These are phyloP conservation scores for Rhinophrynus dorsalis DNA, from an alignment of 2,797 vertebrate genomes.

Conservation along the genomic window DNA sequence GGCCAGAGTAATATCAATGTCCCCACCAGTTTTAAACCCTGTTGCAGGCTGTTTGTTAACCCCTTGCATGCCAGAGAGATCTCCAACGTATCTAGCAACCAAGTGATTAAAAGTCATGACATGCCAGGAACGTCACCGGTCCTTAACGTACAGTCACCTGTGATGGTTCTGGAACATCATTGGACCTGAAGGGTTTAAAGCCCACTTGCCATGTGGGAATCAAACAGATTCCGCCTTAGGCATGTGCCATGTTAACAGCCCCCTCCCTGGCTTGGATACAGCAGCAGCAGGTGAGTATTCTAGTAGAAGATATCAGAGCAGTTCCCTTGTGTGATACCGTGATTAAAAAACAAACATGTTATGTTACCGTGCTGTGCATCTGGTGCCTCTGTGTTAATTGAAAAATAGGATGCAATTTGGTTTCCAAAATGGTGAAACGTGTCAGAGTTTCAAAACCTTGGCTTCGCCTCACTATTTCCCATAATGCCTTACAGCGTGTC, in stretches of 20 bases:
- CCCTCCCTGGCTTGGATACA: neutral
- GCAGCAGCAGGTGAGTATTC: conserved; percentile 31
- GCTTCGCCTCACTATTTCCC: neutral
- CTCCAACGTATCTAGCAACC: too few relatives aligned
- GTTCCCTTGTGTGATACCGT: conserved; percentile 32
- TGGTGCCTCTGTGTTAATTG: conserved; percentile 36
- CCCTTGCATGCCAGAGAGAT: too few relatives aligned
- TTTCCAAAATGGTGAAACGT: conserved; percentile 26
- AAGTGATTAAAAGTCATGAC: too few relatives aligned
- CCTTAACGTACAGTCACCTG: too few relatives aligned
- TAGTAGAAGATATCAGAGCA: conserved; percentile 30
- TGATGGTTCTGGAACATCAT: too few relatives aligned
- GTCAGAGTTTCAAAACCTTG: conserved; percentile 11
- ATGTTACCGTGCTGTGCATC: conserved; percentile 23
- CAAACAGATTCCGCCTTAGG: neutral
- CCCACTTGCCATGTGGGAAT: too few relatives aligned
- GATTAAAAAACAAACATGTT: conserved; percentile 45
- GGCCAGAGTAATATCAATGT: too few relatives aligned
- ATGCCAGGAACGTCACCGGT: too few relatives aligned
- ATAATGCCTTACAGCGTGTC: neutral
- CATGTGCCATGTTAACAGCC: neutral
- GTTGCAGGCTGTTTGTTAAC: too few relatives aligned
- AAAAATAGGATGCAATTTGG: conserved; percentile 23
- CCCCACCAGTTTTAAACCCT: too few relatives aligned
- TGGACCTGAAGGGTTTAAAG: too few relatives aligned